Base-by-base conservation (phyloP, 1,140 invertebrate species). In the Chelonus insularis region DNA sequence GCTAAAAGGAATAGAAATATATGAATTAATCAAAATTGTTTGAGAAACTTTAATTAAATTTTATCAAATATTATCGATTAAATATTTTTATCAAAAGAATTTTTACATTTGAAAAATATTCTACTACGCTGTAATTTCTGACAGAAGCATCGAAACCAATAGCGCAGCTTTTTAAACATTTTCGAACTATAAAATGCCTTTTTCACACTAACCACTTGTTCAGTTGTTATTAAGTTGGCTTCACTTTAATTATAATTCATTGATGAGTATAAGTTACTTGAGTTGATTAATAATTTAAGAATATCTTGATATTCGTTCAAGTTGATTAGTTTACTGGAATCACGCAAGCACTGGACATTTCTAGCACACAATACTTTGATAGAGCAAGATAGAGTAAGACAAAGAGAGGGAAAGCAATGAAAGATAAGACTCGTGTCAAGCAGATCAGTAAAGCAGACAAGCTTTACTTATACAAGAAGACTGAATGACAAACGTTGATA, bases 1-100 rank as follows among this genome's bases (percentile, higher is more conserved):
- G 89, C 90, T 91, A 76, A n/a, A 82, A 80, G 54, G 50, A 7
- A 45, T 45, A 65, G 58, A 52, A 52, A 64, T 48, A 58, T 39
- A 63, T 37, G 37, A 36, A 20, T 47, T 48, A 54, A 45, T 34
- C 37, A 23, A n/a, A 18, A 63, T 57, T 41, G 45, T 61, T 47
- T 36, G 9, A 5, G 23, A 57, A 20, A 55, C 20, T 36, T n/a
- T n/a, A n/a, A n/a, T n/a, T n/a, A n/a, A n/a, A n/a, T n/a, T n/a
- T n/a, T n/a, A n/a, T n/a, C n/a, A n/a, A n/a, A n/a, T n/a, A n/a
- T n/a, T n/a, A n/a, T n/a, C n/a, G n/a, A n/a, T n/a, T n/a, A n/a
- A n/a, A n/a, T n/a, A n/a, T n/a, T n/a, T n/a, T n/a, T n/a, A n/a
- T n/a, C n/a, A n/a, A 50, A 37, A 4, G n/a, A n/a, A 20, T 18